Percentiles rank a stretch among this genome's conserved stretches.
Conservation (phyloP, 2,113 vertebrate genomes). For the Neotoma lepida region DNA sequence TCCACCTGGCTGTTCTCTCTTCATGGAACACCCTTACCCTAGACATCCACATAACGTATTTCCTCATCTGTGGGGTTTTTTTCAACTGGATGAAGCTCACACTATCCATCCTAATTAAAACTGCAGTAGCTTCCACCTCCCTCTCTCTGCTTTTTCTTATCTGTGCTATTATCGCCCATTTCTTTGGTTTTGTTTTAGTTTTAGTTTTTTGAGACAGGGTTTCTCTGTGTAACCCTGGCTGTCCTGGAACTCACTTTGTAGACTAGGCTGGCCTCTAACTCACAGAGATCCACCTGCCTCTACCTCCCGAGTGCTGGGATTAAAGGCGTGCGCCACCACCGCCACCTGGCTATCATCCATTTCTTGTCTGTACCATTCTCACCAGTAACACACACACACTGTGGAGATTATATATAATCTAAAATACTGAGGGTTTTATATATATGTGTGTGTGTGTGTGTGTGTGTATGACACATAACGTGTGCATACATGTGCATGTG, state of each 20-base stretch:
- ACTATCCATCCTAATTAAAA: neutral
- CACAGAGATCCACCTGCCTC: neutral
- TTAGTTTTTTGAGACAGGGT: neutral
- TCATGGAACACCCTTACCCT: neutral
- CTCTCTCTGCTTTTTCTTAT: neutral
- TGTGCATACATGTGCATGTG: neutral
- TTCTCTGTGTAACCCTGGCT: neutral
- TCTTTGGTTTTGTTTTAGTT: neutral
- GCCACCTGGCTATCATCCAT: neutral
- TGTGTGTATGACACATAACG: no score
- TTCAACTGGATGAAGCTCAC: neutral
- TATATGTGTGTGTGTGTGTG: no score
- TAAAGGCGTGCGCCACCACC: neutral
- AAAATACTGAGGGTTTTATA: neutral
- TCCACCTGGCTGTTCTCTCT: neutral
- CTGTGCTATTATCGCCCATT: neutral
- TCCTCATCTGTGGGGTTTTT: neutral
- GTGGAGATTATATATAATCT: neutral
- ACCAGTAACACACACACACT: neutral
- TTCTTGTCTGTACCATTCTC: neutral
- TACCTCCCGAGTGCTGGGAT: neutral
- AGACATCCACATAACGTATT: neutral
- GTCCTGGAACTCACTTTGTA: neutral
- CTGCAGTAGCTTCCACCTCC: no score
- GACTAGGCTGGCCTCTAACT: neutral